Percentiles rank a stretch among this genome's conserved stretches.
These are phyloP conservation scores for Manis javanica DNA, from an alignment of 2,797 vertebrate species.

Conservation along the genomic window DNA sequence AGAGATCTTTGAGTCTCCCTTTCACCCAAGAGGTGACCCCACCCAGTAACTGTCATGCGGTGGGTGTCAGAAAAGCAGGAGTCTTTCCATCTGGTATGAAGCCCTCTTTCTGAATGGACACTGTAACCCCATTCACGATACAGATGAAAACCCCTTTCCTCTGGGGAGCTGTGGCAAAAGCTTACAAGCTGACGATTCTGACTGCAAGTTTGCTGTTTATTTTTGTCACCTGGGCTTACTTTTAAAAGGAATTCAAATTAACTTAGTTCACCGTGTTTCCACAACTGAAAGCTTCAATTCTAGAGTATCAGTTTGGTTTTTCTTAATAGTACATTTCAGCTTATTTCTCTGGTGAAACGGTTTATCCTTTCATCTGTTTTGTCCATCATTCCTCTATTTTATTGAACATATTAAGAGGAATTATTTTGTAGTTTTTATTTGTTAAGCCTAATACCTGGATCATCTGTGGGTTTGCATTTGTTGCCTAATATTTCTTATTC, in stretches of 20 bases:
- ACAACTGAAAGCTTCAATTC: not conserved
- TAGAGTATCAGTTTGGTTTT: not conserved
- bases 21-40: not conserved
- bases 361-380: not conserved
- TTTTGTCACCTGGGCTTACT: not conserved
- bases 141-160: not conserved
- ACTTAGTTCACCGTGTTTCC: not conserved
- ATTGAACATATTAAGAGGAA: not conserved
- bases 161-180: not conserved
- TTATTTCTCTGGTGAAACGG: not conserved
- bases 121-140: not conserved
- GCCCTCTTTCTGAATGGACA: not conserved
- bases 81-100: not conserved
- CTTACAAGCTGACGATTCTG: not conserved
- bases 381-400: not conserved
- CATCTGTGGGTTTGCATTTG: not conserved
- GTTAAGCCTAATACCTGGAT: not conserved
- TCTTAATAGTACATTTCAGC: not conserved
- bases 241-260: not conserved
- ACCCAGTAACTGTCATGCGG: not conserved
- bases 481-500: not conserved
- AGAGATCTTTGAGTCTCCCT: not conserved
- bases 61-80: not conserved
- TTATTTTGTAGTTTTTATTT: not conserved
- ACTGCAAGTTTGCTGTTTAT: not conserved